Evolutionary conservation across 2,888 invertebrate species (phyloP).

Genomic region (Cistogaster globosa): DNA sequence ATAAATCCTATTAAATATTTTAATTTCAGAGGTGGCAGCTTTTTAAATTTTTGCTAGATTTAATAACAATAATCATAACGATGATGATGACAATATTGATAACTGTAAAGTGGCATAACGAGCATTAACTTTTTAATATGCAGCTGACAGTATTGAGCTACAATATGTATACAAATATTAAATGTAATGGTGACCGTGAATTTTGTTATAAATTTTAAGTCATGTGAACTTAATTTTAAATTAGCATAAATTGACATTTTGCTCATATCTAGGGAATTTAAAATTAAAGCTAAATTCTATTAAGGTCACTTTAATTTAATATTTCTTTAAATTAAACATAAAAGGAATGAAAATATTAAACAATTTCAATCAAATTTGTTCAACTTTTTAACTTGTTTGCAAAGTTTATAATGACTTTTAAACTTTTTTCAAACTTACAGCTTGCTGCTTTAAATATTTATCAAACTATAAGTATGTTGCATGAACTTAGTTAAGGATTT

Average conservation of each 20-base stretch:
- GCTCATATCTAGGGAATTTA: not conserved
- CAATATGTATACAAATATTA: not conserved
- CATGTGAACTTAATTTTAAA: slow-evolving; percentile 23
- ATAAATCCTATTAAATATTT: slow-evolving; percentile 46
- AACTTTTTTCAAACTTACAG: slow-evolving; percentile 75
- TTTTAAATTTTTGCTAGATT: not conserved
- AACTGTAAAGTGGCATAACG: not conserved
- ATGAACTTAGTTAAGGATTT: slow-evolving; percentile 50
- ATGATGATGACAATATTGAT: slow-evolving; percentile 1
- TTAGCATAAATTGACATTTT: slow-evolving; percentile 19
- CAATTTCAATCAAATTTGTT: slow-evolving; percentile 79
- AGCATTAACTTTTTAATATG: not conserved
- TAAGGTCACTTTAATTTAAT: not conserved
- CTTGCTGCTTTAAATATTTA: slow-evolving; percentile 64
- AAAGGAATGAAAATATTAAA: slow-evolving; percentile 49
- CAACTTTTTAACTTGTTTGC: slow-evolving; percentile 77
- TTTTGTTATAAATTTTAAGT: slow-evolving; percentile 43
- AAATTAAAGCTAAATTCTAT: slow-evolving; percentile 5
- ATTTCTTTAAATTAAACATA: not conserved
- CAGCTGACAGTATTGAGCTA: slow-evolving; percentile 12
- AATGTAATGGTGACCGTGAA: slow-evolving; percentile 15
- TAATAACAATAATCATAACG: not conserved
- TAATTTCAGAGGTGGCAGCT: slow-evolving; percentile 15
- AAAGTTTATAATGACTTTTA: slow-evolving; percentile 82
- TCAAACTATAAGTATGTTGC: slow-evolving; percentile 52